Evolutionary conservation across 2,113 vertebrate genomes (phyloP), one percentile per base, ranked within the genome.

Genomic region (Pyrgilauda ruficollis): DNA sequence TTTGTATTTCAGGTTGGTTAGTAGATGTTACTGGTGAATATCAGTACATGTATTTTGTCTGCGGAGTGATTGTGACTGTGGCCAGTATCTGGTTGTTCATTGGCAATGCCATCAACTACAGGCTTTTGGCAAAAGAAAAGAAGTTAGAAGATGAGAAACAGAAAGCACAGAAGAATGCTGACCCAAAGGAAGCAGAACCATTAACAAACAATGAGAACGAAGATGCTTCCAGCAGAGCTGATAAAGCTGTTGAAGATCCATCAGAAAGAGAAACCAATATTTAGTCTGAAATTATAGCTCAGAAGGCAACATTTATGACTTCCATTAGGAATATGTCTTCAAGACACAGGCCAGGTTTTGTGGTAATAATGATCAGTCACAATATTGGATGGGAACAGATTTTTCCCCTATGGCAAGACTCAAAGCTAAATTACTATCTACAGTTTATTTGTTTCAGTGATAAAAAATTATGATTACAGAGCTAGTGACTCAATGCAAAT

Each of bases 231-330:
- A 86, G 95, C 79, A 96, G 96, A 89, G 79, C 41, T 43, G 69
- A 97, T 26, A 97, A 97, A 82, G 73, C 95, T 69, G 76, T 93
- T 44, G 96, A 91, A 30, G 96, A 97, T 69, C 81, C 97, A 9
- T 98, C 98, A 95, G 99, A 99, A 97, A 98, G 98, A 88, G 99
- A 99, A 98, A 99, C 99, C 30, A 99, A 99, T 97, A 99, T 99
- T 96, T 99, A 99, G 95, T 44, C 80, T 72, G 46, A 93, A 58
- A 6, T 64, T 64, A n/a, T 56, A 72, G 23, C 49, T 95, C 84
- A 85, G 58, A 96, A 84, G 63, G 90, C 81, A 94, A 87, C 81
- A 82, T 97, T 97, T 92, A 84, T 96, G 53, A 96, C 79, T 96
- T 96, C 59, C 62, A 81, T 87, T 96, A 96, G 44, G 83, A 93